These are phyloP conservation scores for Sebastes itinus DNA, from an alignment of 2,797 vertebrate genomes.

Conservation along the genomic window DNA sequence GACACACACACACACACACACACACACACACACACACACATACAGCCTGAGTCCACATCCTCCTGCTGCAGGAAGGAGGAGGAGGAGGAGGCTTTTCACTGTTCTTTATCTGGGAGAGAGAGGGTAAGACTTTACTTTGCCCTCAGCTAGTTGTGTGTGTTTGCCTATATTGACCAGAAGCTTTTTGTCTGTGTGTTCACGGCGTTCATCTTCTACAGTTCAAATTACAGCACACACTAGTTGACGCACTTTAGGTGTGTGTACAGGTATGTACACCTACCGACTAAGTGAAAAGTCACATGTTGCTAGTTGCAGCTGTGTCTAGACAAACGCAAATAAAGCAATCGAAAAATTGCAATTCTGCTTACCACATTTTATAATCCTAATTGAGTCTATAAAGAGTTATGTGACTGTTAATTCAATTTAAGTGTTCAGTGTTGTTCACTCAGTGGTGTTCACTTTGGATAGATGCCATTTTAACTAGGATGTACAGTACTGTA, in stretches of 20 bases:
- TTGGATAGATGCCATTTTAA: too few relatives aligned
- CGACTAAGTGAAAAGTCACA: background rate
- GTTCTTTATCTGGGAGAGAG: slow-evolving; percentile 3
- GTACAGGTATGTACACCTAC: background rate
- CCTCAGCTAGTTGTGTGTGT: slow-evolving; percentile 20
- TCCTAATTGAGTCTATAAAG: background rate
- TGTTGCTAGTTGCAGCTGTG: background rate
- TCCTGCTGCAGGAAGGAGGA: background rate
- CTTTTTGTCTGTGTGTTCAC: background rate
- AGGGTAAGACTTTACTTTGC: slow-evolving; percentile 19
- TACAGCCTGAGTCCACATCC: slow-evolving; percentile 10
- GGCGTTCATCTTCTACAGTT: background rate
- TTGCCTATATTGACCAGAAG: slow-evolving; percentile 40
- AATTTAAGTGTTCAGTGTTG: background rate
- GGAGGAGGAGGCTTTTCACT: background rate
- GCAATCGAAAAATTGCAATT: background rate
- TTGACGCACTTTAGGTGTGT: background rate
- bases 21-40: background rate
- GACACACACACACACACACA: slow-evolving; percentile 4
- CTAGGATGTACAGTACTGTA: background rate
- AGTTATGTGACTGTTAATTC: background rate
- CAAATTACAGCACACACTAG: background rate
- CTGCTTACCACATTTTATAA: background rate
- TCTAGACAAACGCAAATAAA: background rate
- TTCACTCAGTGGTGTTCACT: too few relatives aligned